Evolutionary conservation across 2,113 vertebrate species (phyloP).

Genomic region (Phasianus colchicus): DNA sequence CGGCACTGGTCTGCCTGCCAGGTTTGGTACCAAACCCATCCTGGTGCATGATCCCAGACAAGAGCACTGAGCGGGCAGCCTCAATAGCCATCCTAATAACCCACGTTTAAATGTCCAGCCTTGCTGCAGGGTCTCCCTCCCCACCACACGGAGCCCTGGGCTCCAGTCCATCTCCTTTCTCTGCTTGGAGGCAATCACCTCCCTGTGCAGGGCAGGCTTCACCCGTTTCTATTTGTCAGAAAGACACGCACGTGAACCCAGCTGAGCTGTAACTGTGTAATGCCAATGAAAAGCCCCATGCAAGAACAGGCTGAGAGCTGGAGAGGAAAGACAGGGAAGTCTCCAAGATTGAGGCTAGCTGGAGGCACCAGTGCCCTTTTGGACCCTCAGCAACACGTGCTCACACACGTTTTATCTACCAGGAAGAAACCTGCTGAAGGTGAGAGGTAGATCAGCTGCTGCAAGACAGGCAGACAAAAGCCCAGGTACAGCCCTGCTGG

Average conservation of each 20-base stretch:
- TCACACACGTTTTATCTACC: neutral
- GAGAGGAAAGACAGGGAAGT: neutral
- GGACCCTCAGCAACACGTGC: neutral
- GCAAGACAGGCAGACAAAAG: neutral
- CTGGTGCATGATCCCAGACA: neutral
- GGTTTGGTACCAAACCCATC: neutral
- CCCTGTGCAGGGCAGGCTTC: neutral
- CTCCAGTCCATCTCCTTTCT: neutral
- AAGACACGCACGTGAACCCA: neutral
- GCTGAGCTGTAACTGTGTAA: neutral
- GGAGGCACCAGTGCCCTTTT: neutral
- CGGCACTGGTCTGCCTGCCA: neutral
- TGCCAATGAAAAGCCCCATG: fast-evolving
- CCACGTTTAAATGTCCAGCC: neutral
- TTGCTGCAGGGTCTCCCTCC: neutral
- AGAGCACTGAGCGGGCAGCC: neutral
- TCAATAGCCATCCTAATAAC: neutral
- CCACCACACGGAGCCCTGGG: neutral
- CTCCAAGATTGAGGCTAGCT: neutral
- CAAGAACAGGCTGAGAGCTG: fast-evolving
- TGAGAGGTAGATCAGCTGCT: neutral
- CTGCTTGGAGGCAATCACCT: neutral
- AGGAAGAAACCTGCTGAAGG: neutral
- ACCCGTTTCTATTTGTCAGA: neutral
- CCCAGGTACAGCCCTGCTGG: fast-evolving